These are phyloP conservation scores for Drosophila kanekoi DNA, from an alignment of 2,888 invertebrate genomes.

Conservation along the genomic window DNA sequence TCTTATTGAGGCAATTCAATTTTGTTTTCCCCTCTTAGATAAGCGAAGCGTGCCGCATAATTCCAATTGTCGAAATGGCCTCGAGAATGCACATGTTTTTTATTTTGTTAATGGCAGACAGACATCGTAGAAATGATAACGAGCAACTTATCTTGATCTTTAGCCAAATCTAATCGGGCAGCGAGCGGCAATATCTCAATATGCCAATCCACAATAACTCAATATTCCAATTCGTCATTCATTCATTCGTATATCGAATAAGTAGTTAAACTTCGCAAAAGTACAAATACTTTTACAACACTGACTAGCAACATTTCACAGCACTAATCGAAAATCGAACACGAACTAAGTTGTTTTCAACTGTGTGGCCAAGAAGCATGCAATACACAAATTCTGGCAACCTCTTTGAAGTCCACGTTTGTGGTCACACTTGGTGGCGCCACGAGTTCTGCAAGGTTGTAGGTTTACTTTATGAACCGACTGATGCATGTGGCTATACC, in stretches of 20 bases:
- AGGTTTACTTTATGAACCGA: background rate
- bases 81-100: background rate
- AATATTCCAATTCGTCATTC: no score
- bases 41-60: constrained; percentile 41
- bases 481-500: background rate
- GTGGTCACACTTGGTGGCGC: constrained; percentile 3
- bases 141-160: background rate
- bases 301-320: background rate
- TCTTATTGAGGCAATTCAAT: constrained; percentile 23
- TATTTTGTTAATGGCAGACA: background rate
- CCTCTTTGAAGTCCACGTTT: background rate
- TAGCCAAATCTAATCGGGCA: constrained; percentile 1
- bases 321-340: background rate
- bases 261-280: background rate
- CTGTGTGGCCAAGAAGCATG: background rate
- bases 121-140: background rate
- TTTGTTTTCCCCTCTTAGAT: constrained; percentile 25
- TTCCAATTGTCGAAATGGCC: constrained; percentile 4
- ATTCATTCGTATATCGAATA: no score
- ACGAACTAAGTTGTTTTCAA: background rate
- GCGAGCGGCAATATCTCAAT: background rate
- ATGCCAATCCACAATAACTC: no score
- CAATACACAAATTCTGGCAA: constrained; percentile 2
- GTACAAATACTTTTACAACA: background rate
- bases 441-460: background rate